Base-by-base conservation (phyloP, 1,140 invertebrate species). In the Sarcophaga bullata region DNA sequence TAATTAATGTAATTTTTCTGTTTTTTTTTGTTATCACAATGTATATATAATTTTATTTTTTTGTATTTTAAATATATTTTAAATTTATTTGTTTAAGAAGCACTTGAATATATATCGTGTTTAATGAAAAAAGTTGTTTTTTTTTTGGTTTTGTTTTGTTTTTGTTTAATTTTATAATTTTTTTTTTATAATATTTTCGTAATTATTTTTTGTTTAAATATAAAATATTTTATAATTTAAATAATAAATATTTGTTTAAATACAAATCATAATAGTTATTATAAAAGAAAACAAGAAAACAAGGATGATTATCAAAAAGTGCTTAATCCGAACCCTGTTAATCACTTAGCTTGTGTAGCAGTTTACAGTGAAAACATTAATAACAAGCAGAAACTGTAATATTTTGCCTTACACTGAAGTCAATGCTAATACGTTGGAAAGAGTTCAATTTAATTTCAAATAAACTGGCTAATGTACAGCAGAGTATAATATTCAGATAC, bases 61-160 rank as follows among this genome's bases (percentile, higher is more conserved):
- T 80, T 49, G 52, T 80, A 80, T 80, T 83, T 49, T 15, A 78
- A 54, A 49, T 73, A 75, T 80, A n/a, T 81, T 83, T 76, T 50
- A 73, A 25, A 81, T 81, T 75, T 82, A 46, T 83, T 89, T 89
- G 88, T 88, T 85, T 89, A 89, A 89, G 88, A 89, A 89, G 88
- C 88, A 89, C 88, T 89, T 89, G 88, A 89, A 89, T 89, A 89
- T 89, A 89, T 89, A 89, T 88, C 78, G 85, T 85, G 86, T 86
- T 86, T 89, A 89, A 88, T 86, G 84, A 85, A 87, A 86, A 89
- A 87, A 87, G 82, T 84, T 86, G 84, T 83, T 82, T 82, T 80
- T 88, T 85, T 86, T 86, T 85, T 88, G 86, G 85, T 85, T 87
- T 87, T 87, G 86, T 81, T 81, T 58, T 15, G 48, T 82, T 48